A percentile compares a stretch with the other conserved stretches of the same genome.
These are phyloP conservation scores for Cyclargus thomasi DNA, from an alignment of 1,140 invertebrate genomes.

Conservation along the genomic window DNA sequence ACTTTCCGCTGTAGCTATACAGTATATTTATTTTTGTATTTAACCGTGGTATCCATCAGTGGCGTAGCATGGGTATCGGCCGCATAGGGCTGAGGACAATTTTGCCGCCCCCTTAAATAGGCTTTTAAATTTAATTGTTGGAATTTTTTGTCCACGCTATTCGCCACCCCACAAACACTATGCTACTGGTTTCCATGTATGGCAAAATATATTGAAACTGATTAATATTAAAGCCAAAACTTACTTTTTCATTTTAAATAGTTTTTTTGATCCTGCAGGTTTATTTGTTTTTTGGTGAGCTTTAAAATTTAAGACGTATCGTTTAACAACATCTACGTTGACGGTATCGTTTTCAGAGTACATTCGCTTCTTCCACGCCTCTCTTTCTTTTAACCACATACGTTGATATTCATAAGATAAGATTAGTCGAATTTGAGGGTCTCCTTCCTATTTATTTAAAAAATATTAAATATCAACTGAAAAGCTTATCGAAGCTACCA, in stretches of 20 bases:
- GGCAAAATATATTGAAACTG: too few species aligned
- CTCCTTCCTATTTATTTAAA: conserved; percentile 59
- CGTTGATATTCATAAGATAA: conserved; percentile 67
- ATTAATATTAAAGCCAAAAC: neutral
- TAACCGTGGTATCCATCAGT: too few species aligned
- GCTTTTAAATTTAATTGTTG: conserved; percentile 2
- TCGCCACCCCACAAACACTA: too few species aligned
- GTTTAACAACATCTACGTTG: conserved; percentile 64
- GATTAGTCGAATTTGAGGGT: conserved; percentile 52
- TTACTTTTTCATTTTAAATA: conserved; percentile 69
- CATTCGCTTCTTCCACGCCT: conserved; percentile 65
- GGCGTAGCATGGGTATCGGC: too few species aligned
- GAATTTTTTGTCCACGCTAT: too few species aligned
- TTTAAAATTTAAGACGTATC: conserved; percentile 66
- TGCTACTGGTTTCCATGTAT: too few species aligned
- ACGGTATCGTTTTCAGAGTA: conserved; percentile 59
- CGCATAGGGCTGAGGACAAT: too few species aligned
- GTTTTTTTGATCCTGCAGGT: conserved; percentile 56
- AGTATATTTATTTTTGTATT: too few species aligned
- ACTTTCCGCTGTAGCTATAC: too few species aligned
- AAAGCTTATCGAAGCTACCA: too few species aligned
- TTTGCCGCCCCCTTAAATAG: too few species aligned
- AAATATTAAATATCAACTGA: neutral
- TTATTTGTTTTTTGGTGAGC: conserved; percentile 51
- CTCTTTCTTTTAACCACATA: conserved; percentile 67